Evolutionary conservation across 2,113 vertebrate genomes (phyloP), one percentile per base, ranked within the genome.

Genomic region (Forbesichthys agassizii): DNA sequence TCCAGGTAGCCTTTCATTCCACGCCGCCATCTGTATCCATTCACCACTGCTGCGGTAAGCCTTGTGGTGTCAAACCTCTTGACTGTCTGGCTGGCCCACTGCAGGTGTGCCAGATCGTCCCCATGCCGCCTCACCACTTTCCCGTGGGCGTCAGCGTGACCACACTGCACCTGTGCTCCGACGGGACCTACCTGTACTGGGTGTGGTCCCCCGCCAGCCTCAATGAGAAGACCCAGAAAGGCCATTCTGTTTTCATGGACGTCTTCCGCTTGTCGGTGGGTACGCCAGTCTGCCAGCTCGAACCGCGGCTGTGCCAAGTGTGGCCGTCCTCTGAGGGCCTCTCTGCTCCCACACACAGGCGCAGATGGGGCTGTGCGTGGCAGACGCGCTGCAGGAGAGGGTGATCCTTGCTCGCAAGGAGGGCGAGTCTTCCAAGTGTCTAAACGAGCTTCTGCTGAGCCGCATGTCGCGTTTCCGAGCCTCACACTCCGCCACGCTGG

Each of bases 241-340:
- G 98, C 69, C 97, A 98, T 83, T 99, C 96, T 36, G 96, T 99
- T 78, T 98, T 98, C 85, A 99, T 99, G 97, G 98, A 99, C 81
- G 86, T 98, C 84, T 99, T 98, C 93, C 93, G 94, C 87, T 90
- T 99, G 62, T 90, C 86, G 81, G 98, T 99, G 91, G 91, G 95
- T 80, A 46, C 53, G 8, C 14, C 1, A 4, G 48, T 4, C n/a
- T 20, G 18, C 2, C 9, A 13, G 33, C 18, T 8, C 20, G n/a
- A 4, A 18, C n/a, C 6, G 10, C 52, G 63, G 13, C 33, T 48
- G 69, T 51, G 5, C n/a, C 14, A n/a, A 16, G 13, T 7, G 27
- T 54, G 16, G 1, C 12, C 27, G 20, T 51, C 7, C 54, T 33
- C 36, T 11, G 48, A n/a, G 10, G 48, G 72, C 48, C 68, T 54